Percentiles rank a stretch among this genome's conserved stretches.
phyloP scores from a whole-genome alignment of 2,113 vertebrate species.

The Otocyon megalotis region DNA sequence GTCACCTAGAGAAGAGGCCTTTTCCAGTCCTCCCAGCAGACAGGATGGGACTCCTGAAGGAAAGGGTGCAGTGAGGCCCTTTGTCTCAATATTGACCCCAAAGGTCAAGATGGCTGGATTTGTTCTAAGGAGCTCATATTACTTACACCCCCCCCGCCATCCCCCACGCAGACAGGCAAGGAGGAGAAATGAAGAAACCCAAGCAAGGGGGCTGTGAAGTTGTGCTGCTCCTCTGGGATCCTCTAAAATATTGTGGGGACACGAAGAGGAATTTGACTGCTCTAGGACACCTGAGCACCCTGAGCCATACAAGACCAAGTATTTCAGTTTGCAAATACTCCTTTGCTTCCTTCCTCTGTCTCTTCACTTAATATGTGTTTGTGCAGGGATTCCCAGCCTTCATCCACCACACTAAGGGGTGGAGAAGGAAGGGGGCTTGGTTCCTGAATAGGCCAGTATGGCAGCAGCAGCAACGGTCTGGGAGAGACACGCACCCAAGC shows the following conservation, averaged over 20 bases:
- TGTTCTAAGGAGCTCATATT: not conserved
- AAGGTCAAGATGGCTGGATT: not conserved
- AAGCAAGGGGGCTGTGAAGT: not conserved
- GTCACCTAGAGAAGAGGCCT: not conserved
- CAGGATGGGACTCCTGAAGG: not conserved
- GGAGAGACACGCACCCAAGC: not conserved
- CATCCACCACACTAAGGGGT: not conserved
- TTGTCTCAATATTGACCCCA: not conserved
- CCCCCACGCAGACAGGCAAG: not conserved
- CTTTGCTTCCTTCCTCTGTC: not conserved
- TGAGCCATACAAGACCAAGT: not conserved
- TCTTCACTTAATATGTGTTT: not conserved
- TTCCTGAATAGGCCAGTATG: too few species aligned
- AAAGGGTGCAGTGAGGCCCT: not conserved
- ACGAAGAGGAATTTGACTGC: not conserved
- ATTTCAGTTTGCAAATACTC: rapidly evolving
- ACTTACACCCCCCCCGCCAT: not conserved
- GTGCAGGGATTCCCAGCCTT: not conserved
- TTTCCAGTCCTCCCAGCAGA: not conserved
- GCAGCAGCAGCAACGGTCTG: not conserved
- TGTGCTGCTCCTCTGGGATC: too few species aligned
- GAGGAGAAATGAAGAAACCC: not conserved
- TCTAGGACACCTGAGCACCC: not conserved
- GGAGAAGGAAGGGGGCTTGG: not conserved
- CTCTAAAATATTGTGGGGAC: not conserved